Conservation (phyloP, 2,113 vertebrate genomes). For the Himantopus leucocephalus region DNA sequence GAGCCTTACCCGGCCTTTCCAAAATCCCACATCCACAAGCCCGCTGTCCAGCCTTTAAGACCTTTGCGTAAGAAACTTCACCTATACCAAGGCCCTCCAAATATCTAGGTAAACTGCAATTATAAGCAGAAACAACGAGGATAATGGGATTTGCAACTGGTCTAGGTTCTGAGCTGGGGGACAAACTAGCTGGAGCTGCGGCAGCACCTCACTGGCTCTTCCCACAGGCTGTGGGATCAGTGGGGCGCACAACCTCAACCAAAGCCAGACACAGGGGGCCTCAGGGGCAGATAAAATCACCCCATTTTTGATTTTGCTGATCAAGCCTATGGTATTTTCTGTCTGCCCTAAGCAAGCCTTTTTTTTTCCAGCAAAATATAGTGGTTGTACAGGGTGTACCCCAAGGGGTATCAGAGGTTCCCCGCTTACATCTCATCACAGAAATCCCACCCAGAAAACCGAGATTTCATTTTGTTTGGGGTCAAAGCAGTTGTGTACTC, state of each 20-base stretch:
- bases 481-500: not conserved
- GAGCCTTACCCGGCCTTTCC: not conserved
- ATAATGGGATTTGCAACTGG: not conserved
- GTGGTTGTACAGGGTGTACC: accelerated
- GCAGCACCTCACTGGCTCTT: not conserved
- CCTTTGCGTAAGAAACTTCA: not conserved
- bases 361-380: not conserved
- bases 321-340: not conserved
- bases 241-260: not conserved
- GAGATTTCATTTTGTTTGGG: not conserved
- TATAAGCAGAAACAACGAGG: not conserved
- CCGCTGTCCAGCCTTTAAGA: not conserved
- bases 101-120: not conserved
- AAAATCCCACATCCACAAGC: not conserved
- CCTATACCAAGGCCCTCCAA: not conserved
- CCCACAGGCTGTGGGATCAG: accelerated
- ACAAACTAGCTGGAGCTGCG: not conserved
- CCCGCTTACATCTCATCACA: not conserved
- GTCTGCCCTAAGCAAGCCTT: not conserved
- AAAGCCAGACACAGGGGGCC: not conserved
- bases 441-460: not conserved
- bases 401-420: not conserved
- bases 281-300: not conserved
- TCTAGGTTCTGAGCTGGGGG: not conserved
- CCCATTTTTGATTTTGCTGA: not conserved